Base-by-base conservation (phyloP, 2,888 invertebrate genomes). In the Cepaea hortensis region DNA sequence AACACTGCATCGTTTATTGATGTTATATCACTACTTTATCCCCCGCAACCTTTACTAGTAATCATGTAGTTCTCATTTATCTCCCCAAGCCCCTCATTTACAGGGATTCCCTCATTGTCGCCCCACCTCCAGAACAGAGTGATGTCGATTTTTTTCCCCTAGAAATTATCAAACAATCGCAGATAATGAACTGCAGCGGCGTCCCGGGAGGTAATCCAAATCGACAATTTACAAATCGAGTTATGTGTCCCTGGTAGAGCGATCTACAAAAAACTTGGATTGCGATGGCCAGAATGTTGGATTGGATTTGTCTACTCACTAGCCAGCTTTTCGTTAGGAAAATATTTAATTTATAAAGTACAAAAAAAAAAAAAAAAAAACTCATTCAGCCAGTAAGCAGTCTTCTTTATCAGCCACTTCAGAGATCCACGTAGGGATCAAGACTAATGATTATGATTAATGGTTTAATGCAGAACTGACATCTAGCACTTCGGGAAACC, bases 201-300 rank as follows among this genome's bases (percentile, higher is more conserved):
- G 18, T 23, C 5, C 62, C 79, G n/a, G 79, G 79, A 79, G 79
- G 62, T 79, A 62, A 79, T 79, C 79, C 61, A 79, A 79, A 79
- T 62, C 35, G 79, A 79, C 79, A 62, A 62, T 79, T 79, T 79
- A 62, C 79, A 79, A 79, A 79, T 62, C 62, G 79, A 79, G 79
- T 79, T 79, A 62, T 62, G 35, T 62, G 23, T 62, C 79, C 79
- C 3, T 79, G 79, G 61, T 79, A 62, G 35, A 35, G 35, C 79
- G 62, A 79, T n/a, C 79, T 13, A 55, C 6, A 79, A 61, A 61
- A 35, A 62, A 35, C 35, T 23, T 62, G 62, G 61, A 61, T 79
- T 79, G 79, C 7, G 15, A 11, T 13, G 2, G 15, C 35, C 18
- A 23, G 35, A 79, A 79, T 35, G 35, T 35, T 35, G 35, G 13